Conservation (phyloP, 2,797 vertebrate species). For the Setipinna tenuifilis region DNA sequence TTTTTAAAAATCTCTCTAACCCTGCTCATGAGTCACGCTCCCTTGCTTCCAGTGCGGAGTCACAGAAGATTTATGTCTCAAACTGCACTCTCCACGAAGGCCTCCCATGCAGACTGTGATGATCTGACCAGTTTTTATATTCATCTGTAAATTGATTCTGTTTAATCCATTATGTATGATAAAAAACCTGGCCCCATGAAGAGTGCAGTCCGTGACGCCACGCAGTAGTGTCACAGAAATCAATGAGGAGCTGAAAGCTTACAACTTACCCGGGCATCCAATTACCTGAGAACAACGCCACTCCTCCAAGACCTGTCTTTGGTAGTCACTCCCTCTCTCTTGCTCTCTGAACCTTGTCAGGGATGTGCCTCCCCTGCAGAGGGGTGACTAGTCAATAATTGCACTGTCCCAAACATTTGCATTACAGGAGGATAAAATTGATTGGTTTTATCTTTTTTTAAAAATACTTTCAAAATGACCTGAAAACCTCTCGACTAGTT, state of each 20-base stretch:
- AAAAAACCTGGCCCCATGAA: slow-evolving; percentile 21
- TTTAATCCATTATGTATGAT: slow-evolving; percentile 40
- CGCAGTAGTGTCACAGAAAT: slow-evolving; percentile 57
- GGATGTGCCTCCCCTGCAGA: neutral
- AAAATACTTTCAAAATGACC: slow-evolving; percentile 1
- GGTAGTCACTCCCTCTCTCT: slow-evolving; percentile 51
- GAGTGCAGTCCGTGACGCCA: slow-evolving; percentile 18
- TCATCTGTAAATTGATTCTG: slow-evolving; percentile 28
- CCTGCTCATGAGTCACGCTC: neutral
- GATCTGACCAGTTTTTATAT: slow-evolving; percentile 51
- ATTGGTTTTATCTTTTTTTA: neutral
- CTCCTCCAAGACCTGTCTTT: slow-evolving; percentile 71
- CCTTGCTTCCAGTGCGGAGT: too few species aligned
- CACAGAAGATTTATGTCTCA: slow-evolving; percentile 10
- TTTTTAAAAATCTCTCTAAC: neutral
- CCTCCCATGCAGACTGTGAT: slow-evolving; percentile 47
- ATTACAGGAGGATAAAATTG: neutral
- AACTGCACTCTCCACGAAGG: neutral
- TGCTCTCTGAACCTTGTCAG: neutral
- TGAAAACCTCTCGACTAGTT: neutral
- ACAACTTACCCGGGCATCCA: slow-evolving; percentile 75
- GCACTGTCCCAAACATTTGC: slow-evolving; percentile 1
- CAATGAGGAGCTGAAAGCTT: slow-evolving; percentile 73
- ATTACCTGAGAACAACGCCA: slow-evolving; percentile 72
- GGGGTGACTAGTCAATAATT: neutral